Conservation (phyloP, 2,888 invertebrate genomes). For the Himalopsyche tibetana region DNA sequence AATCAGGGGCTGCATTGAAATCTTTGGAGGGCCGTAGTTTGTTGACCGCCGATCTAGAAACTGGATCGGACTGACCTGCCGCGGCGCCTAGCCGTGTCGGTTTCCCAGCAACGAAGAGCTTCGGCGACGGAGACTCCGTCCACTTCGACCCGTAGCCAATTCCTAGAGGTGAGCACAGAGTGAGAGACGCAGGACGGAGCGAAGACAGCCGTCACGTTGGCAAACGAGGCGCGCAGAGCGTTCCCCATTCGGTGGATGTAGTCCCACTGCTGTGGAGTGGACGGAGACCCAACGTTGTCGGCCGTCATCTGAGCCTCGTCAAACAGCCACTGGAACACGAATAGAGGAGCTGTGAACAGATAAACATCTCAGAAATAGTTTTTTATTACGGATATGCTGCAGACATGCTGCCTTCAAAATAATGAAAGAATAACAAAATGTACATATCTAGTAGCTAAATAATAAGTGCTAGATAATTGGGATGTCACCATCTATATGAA, state of each 20-base stretch:
- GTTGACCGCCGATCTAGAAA: no score
- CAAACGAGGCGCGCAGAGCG: slow-evolving; percentile 87
- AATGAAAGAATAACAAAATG: no score
- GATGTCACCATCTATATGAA: no score
- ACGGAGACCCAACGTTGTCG: slow-evolving; percentile 93
- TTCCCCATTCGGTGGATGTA: slow-evolving; percentile 94
- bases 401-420: no score
- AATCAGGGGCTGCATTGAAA: no score
- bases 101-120: slow-evolving; percentile 93
- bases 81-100: neutral
- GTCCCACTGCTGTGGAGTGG: slow-evolving; percentile 94
- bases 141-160: slow-evolving; percentile 91
- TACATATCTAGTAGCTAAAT: no score
- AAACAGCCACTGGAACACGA: slow-evolving; percentile 96
- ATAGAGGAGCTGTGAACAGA: slow-evolving; percentile 84
- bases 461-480: no score
- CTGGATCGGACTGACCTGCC: neutral
- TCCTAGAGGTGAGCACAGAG: slow-evolving; percentile 89
- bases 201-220: slow-evolving; percentile 91
- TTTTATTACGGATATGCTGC: slow-evolving; percentile 42
- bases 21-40: no score
- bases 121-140: slow-evolving; percentile 90
- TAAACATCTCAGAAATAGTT: slow-evolving; percentile 34
- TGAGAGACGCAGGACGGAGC: slow-evolving; percentile 96
- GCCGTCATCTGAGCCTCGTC: slow-evolving; percentile 96